Evolutionary conservation across 2,888 invertebrate species (phyloP).

Genomic region (Strigamia crassipes): DNA sequence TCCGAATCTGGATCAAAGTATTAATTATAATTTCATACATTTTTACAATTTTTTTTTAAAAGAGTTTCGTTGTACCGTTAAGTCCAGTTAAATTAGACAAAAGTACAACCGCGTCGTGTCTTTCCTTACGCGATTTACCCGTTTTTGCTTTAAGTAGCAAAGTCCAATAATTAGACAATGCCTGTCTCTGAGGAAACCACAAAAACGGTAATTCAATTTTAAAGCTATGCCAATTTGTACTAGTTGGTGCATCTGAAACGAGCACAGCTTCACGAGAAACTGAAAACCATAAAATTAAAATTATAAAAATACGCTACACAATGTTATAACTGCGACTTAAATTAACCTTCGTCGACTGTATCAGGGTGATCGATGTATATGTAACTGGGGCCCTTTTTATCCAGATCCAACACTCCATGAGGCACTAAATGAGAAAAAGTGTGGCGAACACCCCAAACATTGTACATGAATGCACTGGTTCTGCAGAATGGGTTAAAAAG

Average conservation of each 20-base stretch:
- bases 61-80: not conserved
- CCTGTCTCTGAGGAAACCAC: not conserved
- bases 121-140: not conserved
- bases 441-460: not conserved
- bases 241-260: not conserved
- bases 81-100: not conserved
- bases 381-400: conserved; percentile 43
- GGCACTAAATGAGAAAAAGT: conserved; percentile 12
- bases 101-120: not conserved
- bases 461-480: not conserved
- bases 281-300: not conserved
- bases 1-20: too few relatives aligned
- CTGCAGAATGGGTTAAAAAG: not conserved
- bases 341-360: not conserved
- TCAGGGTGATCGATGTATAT: conserved; percentile 3
- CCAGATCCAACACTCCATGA: conserved; percentile 9
- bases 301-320: not conserved
- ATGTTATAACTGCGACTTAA: not conserved
- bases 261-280: conserved; percentile 13
- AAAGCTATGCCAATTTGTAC: conserved; percentile 7
- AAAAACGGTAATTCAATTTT: not conserved
- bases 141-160: not conserved
- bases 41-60: too few relatives aligned
- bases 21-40: not conserved
- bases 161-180: not conserved